These are phyloP conservation scores for Tympanoctomys barrerae DNA, from an alignment of 2,797 vertebrate species.

Conservation along the genomic window DNA sequence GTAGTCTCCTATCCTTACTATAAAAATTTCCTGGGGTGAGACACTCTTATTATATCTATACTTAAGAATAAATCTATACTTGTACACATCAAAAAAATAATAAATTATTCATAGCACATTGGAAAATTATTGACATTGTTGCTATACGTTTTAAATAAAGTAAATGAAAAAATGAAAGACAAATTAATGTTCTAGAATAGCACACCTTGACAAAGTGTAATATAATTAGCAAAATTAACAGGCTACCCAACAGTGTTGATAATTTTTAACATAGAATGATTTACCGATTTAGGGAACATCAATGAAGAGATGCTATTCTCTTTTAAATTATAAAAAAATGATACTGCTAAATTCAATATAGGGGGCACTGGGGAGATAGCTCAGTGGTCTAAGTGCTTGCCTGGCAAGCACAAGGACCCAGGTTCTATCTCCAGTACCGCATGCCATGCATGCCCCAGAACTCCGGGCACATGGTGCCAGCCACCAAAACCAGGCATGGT, in stretches of 20 bases:
- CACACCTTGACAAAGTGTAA: background rate
- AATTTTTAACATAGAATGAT: conserved; percentile 25
- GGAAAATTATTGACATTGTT: conserved; percentile 9
- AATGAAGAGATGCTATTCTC: conserved; percentile 22
- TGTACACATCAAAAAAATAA: background rate
- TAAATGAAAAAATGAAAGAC: conserved; percentile 42
- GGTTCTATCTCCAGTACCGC: no score
- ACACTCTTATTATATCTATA: background rate
- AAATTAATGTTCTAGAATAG: background rate
- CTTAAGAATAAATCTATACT: background rate
- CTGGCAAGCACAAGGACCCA: no score
- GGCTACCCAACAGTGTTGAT: background rate
- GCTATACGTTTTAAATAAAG: conserved; percentile 48
- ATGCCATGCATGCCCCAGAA: no score
- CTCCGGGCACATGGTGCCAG: no score
- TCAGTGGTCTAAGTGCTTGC: no score
- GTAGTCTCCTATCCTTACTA: background rate
- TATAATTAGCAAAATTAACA: background rate
- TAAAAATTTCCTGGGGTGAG: background rate
- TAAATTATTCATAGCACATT: background rate
- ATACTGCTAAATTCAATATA: background rate
- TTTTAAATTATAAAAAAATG: conserved; percentile 52
- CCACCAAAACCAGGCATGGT: no score
- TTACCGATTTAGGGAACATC: background rate
- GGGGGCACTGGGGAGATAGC: no score